These are phyloP conservation scores for Myotis pilosus DNA, from an alignment of 2,797 vertebrate species.

Conservation along the genomic window DNA sequence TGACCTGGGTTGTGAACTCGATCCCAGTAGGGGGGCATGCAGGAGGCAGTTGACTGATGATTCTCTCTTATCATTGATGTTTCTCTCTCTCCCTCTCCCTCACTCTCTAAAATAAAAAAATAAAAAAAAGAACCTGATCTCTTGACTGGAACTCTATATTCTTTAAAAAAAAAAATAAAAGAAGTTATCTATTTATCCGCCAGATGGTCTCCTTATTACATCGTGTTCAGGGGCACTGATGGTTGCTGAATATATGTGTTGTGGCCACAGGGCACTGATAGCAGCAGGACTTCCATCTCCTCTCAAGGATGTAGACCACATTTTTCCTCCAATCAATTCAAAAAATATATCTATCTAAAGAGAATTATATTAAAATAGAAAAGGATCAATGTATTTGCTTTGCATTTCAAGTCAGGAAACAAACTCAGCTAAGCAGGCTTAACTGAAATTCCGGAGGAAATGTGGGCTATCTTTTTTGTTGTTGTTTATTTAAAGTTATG, in stretches of 20 bases:
- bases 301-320: neutral
- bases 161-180: too few relatives aligned
- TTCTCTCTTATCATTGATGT: too few relatives aligned
- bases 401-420: neutral
- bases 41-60: too few relatives aligned
- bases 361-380: neutral
- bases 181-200: neutral
- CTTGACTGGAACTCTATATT: too few relatives aligned
- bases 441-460: neutral
- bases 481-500: neutral
- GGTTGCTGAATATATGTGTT: neutral
- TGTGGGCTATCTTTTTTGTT: neutral
- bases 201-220: neutral
- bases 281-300: neutral
- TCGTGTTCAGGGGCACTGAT: accelerated
- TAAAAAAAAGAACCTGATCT: too few relatives aligned
- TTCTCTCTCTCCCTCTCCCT: too few relatives aligned
- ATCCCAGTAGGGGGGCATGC: too few relatives aligned
- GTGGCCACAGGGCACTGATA: neutral
- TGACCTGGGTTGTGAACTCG: too few relatives aligned
- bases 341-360: neutral
- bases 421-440: neutral
- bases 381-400: neutral
- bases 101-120: too few relatives aligned
- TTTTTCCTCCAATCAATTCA: neutral